Conservation (phyloP, 1,140 invertebrate genomes). For the Anagrus nilaparvatae region DNA sequence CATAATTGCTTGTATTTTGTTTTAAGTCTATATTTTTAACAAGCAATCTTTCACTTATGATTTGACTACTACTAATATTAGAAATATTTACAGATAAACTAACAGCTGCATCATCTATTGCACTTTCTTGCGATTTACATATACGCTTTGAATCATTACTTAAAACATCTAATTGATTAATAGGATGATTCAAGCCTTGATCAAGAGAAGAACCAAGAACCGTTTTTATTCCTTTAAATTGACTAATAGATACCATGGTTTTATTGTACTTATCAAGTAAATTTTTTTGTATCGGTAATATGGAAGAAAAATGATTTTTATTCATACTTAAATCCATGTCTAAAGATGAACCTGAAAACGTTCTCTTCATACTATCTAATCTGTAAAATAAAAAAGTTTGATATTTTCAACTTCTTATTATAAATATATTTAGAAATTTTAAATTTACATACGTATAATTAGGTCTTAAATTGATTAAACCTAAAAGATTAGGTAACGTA, state of each 20-base stretch:
- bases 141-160: slow-evolving; percentile 34
- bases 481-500: slow-evolving; percentile 63
- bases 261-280: slow-evolving; percentile 34
- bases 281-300: slow-evolving; percentile 34
- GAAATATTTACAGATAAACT: slow-evolving; percentile 24
- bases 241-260: slow-evolving; percentile 30
- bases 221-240: slow-evolving; percentile 30
- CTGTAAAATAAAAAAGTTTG: slow-evolving; percentile 20
- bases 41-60: slow-evolving; percentile 25
- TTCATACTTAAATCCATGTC: slow-evolving; percentile 32
- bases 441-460: slow-evolving; percentile 29
- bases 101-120: slow-evolving; percentile 32
- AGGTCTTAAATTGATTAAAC: slow-evolving; percentile 45
- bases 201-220: slow-evolving; percentile 42
- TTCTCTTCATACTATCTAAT: slow-evolving; percentile 38
- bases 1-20: slow-evolving; percentile 8
- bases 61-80: slow-evolving; percentile 32
- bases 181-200: slow-evolving; percentile 40
- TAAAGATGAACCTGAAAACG: slow-evolving; percentile 40
- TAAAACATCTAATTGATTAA: slow-evolving; percentile 25
- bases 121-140: slow-evolving; percentile 39
- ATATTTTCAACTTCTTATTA: slow-evolving; percentile 1
- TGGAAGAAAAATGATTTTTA: slow-evolving; percentile 28
- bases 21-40: slow-evolving; percentile 13
- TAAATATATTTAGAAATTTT: slow-evolving; percentile 6